These are phyloP conservation scores for Caligus rogercresseyi DNA, from an alignment of 1,140 invertebrate species.

Conservation along the genomic window DNA sequence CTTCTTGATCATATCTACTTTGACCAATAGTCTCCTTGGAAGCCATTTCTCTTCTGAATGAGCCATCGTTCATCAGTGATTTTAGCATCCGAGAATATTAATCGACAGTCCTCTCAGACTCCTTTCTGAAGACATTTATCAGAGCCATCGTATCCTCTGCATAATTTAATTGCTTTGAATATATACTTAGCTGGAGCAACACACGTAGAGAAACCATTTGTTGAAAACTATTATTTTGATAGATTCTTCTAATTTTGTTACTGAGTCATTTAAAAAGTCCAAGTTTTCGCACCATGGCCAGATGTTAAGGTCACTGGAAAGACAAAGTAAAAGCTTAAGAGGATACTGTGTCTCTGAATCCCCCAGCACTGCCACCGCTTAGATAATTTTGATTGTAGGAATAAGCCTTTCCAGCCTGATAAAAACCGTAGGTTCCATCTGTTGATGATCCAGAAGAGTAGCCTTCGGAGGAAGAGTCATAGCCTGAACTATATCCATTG, in stretches of 20 bases:
- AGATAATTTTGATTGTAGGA: too few species aligned
- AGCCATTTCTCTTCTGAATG: constrained; percentile 11
- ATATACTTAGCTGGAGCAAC: constrained; percentile 6
- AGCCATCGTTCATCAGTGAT: constrained; percentile 7
- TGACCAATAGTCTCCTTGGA: neutral
- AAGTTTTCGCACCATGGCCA: too few species aligned
- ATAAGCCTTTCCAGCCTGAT: too few species aligned
- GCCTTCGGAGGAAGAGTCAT: too few species aligned
- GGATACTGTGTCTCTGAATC: too few species aligned
- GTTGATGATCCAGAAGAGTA: too few species aligned
- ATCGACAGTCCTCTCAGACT: constrained; percentile 7
- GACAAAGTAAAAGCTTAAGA: too few species aligned
- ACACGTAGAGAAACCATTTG: constrained; percentile 1
- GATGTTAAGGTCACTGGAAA: too few species aligned
- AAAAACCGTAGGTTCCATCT: too few species aligned
- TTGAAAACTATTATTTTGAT: neutral
- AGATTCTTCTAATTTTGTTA: neutral
- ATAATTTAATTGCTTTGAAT: constrained; percentile 11
- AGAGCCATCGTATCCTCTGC: constrained; percentile 13
- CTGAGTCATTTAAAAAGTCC: neutral
- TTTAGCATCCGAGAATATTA: neutral
- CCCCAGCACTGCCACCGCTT: too few species aligned
- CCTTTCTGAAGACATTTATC: constrained; percentile 17
- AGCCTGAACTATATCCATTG: too few species aligned
- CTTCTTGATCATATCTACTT: constrained; percentile 7